Evolutionary conservation across 2,113 vertebrate genomes (phyloP).

Genomic region (Carassius gibelio): DNA sequence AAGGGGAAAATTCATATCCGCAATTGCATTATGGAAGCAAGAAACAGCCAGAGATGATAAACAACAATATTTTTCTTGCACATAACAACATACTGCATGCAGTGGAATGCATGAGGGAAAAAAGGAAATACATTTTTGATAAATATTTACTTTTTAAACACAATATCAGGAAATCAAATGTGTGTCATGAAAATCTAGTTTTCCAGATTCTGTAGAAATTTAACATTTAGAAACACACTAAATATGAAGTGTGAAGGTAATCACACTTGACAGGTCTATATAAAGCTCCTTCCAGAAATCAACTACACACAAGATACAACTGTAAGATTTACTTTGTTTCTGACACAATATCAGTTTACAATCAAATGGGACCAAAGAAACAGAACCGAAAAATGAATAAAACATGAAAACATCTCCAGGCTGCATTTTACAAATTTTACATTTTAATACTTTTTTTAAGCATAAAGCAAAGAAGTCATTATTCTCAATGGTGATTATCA

Average conservation of each 20-base stretch:
- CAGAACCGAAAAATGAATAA: background rate
- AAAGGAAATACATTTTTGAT: background rate
- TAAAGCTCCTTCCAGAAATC: background rate
- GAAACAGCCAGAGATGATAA: background rate
- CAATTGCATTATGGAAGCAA: background rate
- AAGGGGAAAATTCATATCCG: background rate
- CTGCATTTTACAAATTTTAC: background rate
- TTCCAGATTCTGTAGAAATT: background rate
- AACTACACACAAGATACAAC: background rate
- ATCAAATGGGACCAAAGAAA: background rate
- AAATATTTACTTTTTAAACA: background rate
- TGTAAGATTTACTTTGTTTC: background rate
- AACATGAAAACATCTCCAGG: background rate
- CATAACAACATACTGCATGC: background rate
- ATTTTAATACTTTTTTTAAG: background rate
- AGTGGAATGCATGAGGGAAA: background rate
- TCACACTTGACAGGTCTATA: background rate
- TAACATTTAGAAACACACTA: background rate
- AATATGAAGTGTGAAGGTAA: background rate
- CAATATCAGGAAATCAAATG: background rate
- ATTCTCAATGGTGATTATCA: background rate
- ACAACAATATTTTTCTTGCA: background rate
- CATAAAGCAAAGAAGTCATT: background rate
- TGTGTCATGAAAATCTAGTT: background rate
- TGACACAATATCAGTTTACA: background rate